Evolutionary conservation across 1,140 invertebrate species (phyloP), one percentile per base, ranked within the genome.

Genomic region (Atta texana): DNA sequence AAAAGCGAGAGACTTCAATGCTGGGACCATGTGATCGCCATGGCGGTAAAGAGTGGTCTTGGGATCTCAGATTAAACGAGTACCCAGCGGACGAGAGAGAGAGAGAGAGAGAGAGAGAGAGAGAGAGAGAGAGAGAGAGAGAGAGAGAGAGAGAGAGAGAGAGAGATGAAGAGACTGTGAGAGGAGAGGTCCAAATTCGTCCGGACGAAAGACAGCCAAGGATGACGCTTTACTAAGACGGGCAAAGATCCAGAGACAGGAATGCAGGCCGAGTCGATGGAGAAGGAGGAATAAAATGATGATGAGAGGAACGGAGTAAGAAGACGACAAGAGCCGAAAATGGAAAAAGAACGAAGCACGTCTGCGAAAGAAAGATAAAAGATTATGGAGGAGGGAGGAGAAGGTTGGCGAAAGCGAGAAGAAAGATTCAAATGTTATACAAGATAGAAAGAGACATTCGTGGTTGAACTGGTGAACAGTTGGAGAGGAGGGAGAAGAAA

Each of bases 1-100:
- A 55, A 77, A 76, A 55, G 57, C 68, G 75, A 85, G 89, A 90
- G 89, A 90, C 86, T 90, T 90, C 74, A 85, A 90, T 87, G 89
- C 89, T 80, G 21, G 86, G 16, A 69, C 80, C 87, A 87, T 80
- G 88, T 78, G 87, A 81, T 80, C 85, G 53, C 55, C n/a, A 75
- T 66, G 77, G 87, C 57, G 81, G 87, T 53, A 68, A 76, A 86
- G 88, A 86, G 28, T 77, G 85, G 55, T 76, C 75, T 59, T 85
- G 71, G 66, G 21, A n/a, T 69, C 28, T 69, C 21, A 51, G 81
- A 86, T 51, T 7, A 21, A 57, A 28, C 53, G 14, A 31, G 2
- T 16, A 14, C 2, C n/a, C 44, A 12, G 39, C 24, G 6, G 12
- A 68, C 2, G 49, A 76, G n/a, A 49, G 49, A 59, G 53, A 63